phyloP scores from a whole-genome alignment of 2,113 vertebrate species.

The Myiozetetes cayanensis region DNA sequence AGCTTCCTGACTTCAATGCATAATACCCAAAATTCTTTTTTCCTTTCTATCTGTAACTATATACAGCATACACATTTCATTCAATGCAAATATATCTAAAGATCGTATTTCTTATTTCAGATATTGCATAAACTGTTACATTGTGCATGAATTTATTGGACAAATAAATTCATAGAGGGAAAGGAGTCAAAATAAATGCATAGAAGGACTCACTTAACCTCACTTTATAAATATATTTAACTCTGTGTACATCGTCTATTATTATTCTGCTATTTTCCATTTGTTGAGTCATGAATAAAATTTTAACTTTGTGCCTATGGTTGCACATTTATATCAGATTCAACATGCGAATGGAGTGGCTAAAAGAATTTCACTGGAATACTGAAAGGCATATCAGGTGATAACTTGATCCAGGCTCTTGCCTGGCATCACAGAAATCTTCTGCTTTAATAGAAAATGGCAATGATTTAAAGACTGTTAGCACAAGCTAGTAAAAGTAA shows the following conservation, averaged over 20 bases:
- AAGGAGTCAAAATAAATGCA: not conserved
- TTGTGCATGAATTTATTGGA: not conserved
- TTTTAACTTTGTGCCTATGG: not conserved
- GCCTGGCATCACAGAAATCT: not conserved
- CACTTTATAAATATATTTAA: not conserved
- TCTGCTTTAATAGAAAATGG: not conserved
- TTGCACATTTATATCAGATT: not conserved
- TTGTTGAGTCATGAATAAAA: not conserved
- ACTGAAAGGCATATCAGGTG: not conserved
- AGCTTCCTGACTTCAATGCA: not conserved
- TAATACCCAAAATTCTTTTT: not conserved
- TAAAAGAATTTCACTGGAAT: not conserved
- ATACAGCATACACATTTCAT: not conserved
- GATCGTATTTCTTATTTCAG: not conserved
- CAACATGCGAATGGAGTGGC: not conserved
- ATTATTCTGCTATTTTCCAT: not conserved
- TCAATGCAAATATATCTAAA: not conserved
- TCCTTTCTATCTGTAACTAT: not conserved
- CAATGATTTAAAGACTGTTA: not conserved
- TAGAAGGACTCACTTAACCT: not conserved
- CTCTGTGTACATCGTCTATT: rapidly evolving
- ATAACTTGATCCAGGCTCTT: not conserved
- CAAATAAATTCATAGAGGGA: not conserved
- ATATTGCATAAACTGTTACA: not conserved
- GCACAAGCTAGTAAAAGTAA: not conserved